Evolutionary conservation across 2,113 vertebrate species (phyloP), one percentile per base, ranked within the genome.

Genomic region (Sorex araneus): DNA sequence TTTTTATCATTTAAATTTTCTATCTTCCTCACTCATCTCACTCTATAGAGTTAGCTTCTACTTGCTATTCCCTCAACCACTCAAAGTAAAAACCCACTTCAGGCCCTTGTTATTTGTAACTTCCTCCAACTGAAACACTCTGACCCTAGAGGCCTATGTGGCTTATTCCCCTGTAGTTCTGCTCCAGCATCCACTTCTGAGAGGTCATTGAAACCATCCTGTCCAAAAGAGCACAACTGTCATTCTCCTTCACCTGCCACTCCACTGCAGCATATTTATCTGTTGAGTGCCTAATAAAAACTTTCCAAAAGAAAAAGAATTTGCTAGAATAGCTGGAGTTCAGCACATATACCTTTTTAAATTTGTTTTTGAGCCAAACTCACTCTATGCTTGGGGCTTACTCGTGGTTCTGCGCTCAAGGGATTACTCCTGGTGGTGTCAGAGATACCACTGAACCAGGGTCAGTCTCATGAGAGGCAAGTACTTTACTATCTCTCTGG

Each of bases 281-380:
- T 77, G 27, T 69, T 63, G 60, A 30, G 1, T 76, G 36, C 27
- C 45, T 70, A 84, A 77, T 16, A 70, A 90, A 69, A 45, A 34
- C 40, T 16, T 18, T 94, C 80, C 11, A 40, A 0, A 93, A 25
- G 89, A 50, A 32, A 67, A 94, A 90, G 73, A 95, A 50, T 43
- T 64, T 78, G 36, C 74, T 85, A 67, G 54, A 80, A 94, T 0
- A 84, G 43, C 0, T 80, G 27, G 28, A 57, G 32, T 34, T 94
- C n/a, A 70, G 74, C 60, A 86, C 3, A 57, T 43, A 80, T 60
- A 54, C 45, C 45, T 92, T 89, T 94, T 92, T 70, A 9, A 91
- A 13, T 50, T 50, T 50, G 47, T 50, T 50, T 50, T 19, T 23
- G 57, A 4, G 57, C 57, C 57, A 21, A 15, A 21, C 19, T 60